These are phyloP conservation scores for Thermophis baileyi DNA, from an alignment of 2,113 vertebrate species.

Conservation along the genomic window DNA sequence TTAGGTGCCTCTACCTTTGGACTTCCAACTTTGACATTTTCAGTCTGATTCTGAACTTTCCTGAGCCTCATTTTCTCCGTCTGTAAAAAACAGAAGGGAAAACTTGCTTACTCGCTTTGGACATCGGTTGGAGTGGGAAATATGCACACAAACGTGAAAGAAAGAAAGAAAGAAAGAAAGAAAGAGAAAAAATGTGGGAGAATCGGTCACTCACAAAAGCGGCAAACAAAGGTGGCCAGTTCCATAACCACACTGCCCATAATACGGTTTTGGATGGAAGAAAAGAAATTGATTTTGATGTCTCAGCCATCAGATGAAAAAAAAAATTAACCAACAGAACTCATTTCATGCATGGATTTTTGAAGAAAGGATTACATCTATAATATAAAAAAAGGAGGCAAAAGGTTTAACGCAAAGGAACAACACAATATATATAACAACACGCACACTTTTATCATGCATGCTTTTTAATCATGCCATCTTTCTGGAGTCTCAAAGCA, in stretches of 20 bases:
- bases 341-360: neutral
- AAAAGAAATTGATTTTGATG: neutral
- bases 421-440: neutral
- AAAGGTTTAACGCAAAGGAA: constrained; percentile 16
- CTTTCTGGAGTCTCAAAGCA: neutral
- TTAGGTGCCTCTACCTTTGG: constrained; percentile 11
- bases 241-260: neutral
- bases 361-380: neutral
- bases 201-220: constrained; percentile 1
- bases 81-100: constrained; percentile 15
- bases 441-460: neutral
- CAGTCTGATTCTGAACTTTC: neutral
- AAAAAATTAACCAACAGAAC: neutral
- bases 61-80: constrained; percentile 1
- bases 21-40: neutral
- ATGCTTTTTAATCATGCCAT: neutral
- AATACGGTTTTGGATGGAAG: neutral
- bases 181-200: neutral
- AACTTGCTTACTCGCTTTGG: neutral
- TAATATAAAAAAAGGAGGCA: neutral
- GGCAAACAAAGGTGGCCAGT: neutral
- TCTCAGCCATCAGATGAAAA: neutral
- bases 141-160: neutral
- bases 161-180: neutral
- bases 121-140: constrained; percentile 1